These are phyloP conservation scores for Chymomyza amoena DNA, from an alignment of 2,888 invertebrate genomes.

Conservation along the genomic window DNA sequence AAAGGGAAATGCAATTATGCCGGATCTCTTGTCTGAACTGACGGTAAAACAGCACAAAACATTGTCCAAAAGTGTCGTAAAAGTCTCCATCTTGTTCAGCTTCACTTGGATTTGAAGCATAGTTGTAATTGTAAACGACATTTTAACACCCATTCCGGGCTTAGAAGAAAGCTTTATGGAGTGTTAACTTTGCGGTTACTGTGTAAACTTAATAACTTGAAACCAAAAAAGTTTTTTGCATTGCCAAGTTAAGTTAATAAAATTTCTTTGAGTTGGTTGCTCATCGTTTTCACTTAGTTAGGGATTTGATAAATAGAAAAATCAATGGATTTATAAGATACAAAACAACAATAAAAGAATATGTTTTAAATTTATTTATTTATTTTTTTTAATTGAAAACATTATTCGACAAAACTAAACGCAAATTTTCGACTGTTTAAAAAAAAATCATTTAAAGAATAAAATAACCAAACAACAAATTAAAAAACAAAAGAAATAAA, in stretches of 20 bases:
- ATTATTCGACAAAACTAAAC: too few relatives aligned
- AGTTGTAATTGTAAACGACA: background rate
- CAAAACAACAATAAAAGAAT: too few relatives aligned
- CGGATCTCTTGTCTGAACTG: background rate
- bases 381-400: too few relatives aligned
- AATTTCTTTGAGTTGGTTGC: slow-evolving; percentile 17
- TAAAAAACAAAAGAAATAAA: too few relatives aligned
- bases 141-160: background rate
- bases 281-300: too few relatives aligned
- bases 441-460: too few relatives aligned
- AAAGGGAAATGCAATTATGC: background rate
- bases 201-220: background rate
- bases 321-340: too few relatives aligned
- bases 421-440: too few relatives aligned
- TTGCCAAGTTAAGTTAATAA: slow-evolving; percentile 14
- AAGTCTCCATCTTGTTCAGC: background rate
- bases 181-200: background rate
- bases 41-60: background rate
- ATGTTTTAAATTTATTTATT: too few relatives aligned
- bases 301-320: too few relatives aligned
- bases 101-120: background rate
- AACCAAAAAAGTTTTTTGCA: background rate
- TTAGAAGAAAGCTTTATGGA: background rate
- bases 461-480: too few relatives aligned
- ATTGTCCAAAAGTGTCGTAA: background rate